Conservation (phyloP, 1,140 invertebrate genomes). For the Anoplolepis gracilipes region DNA sequence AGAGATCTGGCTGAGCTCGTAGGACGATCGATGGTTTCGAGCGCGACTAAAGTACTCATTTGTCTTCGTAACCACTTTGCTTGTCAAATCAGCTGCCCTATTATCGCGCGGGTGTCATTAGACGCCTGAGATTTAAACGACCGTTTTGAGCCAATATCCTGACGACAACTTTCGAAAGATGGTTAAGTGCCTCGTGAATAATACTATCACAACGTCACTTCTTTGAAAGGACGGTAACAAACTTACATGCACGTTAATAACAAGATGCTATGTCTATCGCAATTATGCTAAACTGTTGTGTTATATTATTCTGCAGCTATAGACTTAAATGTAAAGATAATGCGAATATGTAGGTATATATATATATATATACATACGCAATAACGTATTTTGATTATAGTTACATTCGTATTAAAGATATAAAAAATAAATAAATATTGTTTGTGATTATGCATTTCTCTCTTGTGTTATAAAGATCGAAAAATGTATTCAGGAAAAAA, state of each 20-base stretch:
- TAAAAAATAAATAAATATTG: not conserved
- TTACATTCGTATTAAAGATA: not conserved
- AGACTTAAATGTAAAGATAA: constrained; percentile 43
- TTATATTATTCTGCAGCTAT: not conserved
- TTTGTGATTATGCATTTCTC: constrained; percentile 16
- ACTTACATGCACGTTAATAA: constrained; percentile 42
- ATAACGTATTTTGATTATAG: not conserved
- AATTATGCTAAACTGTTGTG: constrained; percentile 46
- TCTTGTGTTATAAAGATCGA: not conserved
- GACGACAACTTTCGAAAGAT: constrained; percentile 40
- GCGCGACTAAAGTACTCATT: constrained; percentile 72
- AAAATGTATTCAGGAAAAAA: too few species aligned
- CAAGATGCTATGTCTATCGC: not conserved
- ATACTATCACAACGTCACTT: constrained; percentile 2
- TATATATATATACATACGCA: not conserved
- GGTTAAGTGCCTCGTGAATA: constrained; percentile 54
- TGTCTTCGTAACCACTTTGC: constrained; percentile 79
- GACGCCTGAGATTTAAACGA: constrained; percentile 68
- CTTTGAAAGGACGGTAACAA: constrained; percentile 26
- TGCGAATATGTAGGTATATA: too few species aligned
- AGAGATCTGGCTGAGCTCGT: constrained; percentile 57
- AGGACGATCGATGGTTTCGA: constrained; percentile 68
- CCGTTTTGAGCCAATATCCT: constrained; percentile 69
- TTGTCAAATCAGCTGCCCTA: constrained; percentile 74
- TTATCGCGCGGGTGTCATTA: constrained; percentile 65